phyloP scores from a whole-genome alignment of 23 tunicate species.

The Diplosoma virens region DNA sequence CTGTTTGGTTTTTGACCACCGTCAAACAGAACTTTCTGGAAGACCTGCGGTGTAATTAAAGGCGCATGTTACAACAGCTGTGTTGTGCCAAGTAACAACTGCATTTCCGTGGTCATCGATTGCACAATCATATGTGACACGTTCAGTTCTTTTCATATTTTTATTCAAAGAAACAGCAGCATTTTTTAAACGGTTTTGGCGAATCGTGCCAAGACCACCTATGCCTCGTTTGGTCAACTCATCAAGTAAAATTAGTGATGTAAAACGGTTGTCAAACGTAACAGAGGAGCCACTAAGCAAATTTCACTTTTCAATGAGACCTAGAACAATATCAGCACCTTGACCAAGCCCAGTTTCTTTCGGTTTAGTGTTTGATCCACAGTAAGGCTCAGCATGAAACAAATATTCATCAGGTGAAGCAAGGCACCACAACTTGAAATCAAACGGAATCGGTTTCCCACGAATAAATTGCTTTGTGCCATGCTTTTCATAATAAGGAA shows the following conservation, averaged over 20 bases:
- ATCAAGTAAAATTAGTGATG: conserved; percentile 1
- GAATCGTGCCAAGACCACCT: conserved; percentile 15
- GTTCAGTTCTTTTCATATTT: neutral
- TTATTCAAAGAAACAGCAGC: neutral
- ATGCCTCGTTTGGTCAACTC: neutral
- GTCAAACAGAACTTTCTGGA: neutral
- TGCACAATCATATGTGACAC: neutral
- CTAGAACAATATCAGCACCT: conserved; percentile 1
- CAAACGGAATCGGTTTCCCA: conserved; percentile 5
- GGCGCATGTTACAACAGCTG: conserved; percentile 1
- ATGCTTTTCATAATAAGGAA: conserved; percentile 8
- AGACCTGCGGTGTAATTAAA: neutral
- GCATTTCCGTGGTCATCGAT: neutral
- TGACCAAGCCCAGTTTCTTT: conserved; percentile 10
- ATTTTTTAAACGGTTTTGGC: conserved; percentile 6
- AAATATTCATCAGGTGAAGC: neutral
- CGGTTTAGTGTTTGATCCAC: neutral
- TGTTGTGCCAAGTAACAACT: neutral
- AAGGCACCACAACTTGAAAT: conserved; percentile 6
- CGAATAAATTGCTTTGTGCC: conserved; percentile 10
- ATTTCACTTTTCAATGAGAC: neutral
- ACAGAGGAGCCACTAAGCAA: neutral
- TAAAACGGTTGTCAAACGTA: conserved; percentile 6
- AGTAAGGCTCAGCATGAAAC: conserved; percentile 6
- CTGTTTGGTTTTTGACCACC: neutral